Evolutionary conservation across 2,797 vertebrate genomes (phyloP).

Genomic region (Botia kubotai): DNA sequence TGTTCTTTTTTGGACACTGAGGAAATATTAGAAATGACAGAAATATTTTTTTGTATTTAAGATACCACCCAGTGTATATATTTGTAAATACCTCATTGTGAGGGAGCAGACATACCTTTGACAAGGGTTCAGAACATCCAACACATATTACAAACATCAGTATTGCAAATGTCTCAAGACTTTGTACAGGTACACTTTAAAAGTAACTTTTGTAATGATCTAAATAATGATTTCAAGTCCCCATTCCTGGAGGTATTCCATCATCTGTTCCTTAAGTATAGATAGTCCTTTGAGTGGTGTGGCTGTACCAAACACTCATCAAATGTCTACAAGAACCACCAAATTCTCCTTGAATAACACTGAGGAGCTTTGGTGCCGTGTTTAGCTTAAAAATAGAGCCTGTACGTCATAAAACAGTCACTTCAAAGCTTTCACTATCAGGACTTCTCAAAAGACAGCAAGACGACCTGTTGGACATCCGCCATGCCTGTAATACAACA

Average conservation of each 20-base stretch:
- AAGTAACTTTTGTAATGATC: neutral
- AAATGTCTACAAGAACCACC: slow-evolving; percentile 26
- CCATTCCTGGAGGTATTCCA: slow-evolving; percentile 6
- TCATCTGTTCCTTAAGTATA: slow-evolving; percentile 10
- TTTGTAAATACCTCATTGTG: slow-evolving; percentile 72
- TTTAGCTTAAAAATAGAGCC: slow-evolving; percentile 1
- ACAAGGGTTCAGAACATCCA: no score
- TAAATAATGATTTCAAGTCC: neutral
- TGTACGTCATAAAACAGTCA: slow-evolving; percentile 75
- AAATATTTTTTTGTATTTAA: no score
- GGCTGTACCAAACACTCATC: slow-evolving; percentile 6
- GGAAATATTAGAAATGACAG: slow-evolving; percentile 8
- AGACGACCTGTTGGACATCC: slow-evolving; percentile 63
- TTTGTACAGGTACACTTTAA: neutral
- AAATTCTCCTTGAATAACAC: slow-evolving; percentile 49
- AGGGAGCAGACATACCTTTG: slow-evolving; percentile 66
- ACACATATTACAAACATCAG: no score
- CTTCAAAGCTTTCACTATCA: slow-evolving; percentile 75
- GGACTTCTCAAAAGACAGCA: slow-evolving; percentile 69
- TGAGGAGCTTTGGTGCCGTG: slow-evolving; percentile 23
- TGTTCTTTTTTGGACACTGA: slow-evolving; percentile 62
- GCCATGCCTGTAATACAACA: slow-evolving; percentile 69
- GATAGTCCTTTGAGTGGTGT: neutral
- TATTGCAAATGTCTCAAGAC: slow-evolving; percentile 44
- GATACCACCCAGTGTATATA: no score